These are phyloP conservation scores for Nicator chloris DNA, from an alignment of 2,113 vertebrate genomes.

Conservation along the genomic window DNA sequence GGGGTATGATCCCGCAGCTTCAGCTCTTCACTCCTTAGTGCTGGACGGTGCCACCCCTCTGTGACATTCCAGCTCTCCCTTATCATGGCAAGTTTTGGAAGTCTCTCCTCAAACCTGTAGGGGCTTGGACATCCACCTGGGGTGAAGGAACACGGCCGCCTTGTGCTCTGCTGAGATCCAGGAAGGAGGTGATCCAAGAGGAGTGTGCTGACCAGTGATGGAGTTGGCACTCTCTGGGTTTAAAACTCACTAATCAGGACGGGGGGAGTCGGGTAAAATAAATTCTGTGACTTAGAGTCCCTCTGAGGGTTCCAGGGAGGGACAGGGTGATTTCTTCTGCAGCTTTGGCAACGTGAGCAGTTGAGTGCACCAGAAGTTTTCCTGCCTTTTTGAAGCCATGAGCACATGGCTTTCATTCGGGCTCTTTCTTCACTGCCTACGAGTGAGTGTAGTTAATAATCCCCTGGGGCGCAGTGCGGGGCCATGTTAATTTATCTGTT, in stretches of 20 bases:
- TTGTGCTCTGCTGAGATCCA: neutral
- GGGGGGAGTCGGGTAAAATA: neutral
- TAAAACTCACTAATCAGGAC: neutral
- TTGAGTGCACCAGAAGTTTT: neutral
- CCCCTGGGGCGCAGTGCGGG: neutral
- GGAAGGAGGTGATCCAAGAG: neutral
- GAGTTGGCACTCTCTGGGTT: neutral
- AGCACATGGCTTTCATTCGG: conserved; percentile 9
- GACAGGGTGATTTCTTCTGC: neutral
- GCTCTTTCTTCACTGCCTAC: neutral
- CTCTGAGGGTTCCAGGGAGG: neutral
- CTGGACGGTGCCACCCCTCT: neutral
- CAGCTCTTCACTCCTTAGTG: neutral
- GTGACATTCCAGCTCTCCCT: neutral
- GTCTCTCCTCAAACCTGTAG: neutral
- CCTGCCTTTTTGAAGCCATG: neutral
- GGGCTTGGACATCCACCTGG: neutral
- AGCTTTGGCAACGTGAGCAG: neutral
- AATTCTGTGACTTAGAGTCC: neutral
- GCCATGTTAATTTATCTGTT: neutral
- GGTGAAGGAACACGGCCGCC: fast-evolving
- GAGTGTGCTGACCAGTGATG: neutral
- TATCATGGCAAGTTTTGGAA: neutral
- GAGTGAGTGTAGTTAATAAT: neutral
- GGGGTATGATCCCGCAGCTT: fast-evolving